These are phyloP conservation scores for Phenganax stokvisi DNA, from an alignment of 92 coral and sea anemone genomes.

Conservation along the genomic window DNA sequence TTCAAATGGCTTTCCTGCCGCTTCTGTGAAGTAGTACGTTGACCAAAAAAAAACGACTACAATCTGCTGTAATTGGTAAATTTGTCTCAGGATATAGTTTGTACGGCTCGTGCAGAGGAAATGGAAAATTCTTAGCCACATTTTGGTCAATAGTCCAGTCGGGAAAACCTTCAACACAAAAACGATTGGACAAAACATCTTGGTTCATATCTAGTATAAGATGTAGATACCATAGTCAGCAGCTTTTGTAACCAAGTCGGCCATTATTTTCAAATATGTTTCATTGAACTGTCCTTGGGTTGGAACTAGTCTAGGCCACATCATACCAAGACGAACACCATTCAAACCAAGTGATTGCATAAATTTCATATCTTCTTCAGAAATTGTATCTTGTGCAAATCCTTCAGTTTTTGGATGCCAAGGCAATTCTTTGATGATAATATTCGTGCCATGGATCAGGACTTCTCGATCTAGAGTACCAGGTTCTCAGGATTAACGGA, in stretches of 20 bases:
- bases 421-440: constrained; percentile 80
- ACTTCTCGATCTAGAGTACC: constrained; percentile 78
- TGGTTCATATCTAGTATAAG: constrained; percentile 86
- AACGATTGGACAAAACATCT: constrained; percentile 82
- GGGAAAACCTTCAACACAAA: constrained; percentile 95
- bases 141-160: constrained; percentile 87
- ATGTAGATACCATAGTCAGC: constrained; percentile 82
- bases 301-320: constrained; percentile 97
- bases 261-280: constrained; percentile 71
- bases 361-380: constrained; percentile 89
- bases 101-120: constrained; percentile 82
- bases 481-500: constrained; percentile 72
- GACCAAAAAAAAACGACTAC: constrained; percentile 52
- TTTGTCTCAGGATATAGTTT: constrained; percentile 67
- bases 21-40: constrained; percentile 74
- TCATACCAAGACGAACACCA: constrained; percentile 82
- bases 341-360: constrained; percentile 84
- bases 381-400: constrained; percentile 66
- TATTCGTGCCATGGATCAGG: constrained; percentile 86
- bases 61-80: constrained; percentile 72
- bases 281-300: constrained; percentile 73
- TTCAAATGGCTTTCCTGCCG: constrained; percentile 88
- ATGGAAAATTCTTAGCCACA: constrained; percentile 67
- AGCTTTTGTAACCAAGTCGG: constrained; percentile 64
- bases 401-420: constrained; percentile 92